Percentiles rank a stretch among this genome's conserved stretches.
phyloP scores from a whole-genome alignment of 1,140 invertebrate species.

The Bombus pyrosoma region DNA sequence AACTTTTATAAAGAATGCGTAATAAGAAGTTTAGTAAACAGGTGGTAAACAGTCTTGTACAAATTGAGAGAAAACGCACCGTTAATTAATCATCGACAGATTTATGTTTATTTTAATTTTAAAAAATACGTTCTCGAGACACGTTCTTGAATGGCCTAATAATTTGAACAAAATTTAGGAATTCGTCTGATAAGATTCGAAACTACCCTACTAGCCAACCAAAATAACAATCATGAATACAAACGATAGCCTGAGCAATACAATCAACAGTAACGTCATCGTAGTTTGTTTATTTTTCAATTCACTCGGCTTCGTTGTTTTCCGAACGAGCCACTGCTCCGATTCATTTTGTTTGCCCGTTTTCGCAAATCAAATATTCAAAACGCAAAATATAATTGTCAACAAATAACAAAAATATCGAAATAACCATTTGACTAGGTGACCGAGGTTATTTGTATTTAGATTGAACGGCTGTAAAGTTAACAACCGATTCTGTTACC shows the following conservation, averaged over 20 bases:
- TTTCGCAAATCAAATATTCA: slow-evolving; percentile 15
- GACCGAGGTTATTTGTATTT: background rate
- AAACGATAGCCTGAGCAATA: background rate
- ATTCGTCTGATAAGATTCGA: background rate
- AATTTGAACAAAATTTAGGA: background rate
- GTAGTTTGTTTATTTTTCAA: background rate
- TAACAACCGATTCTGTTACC: slow-evolving; percentile 6
- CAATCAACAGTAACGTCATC: background rate
- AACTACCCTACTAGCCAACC: background rate
- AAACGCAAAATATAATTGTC: slow-evolving; percentile 13
- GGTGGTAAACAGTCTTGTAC: no score
- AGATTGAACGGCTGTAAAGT: slow-evolving; percentile 3
- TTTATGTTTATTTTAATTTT: no score
- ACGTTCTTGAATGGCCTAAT: no score
- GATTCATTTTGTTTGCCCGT: background rate
- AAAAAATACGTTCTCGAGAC: no score
- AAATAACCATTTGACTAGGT: background rate
- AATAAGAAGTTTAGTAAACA: background rate
- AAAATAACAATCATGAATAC: background rate
- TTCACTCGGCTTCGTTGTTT: no score
- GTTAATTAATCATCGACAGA: no score
- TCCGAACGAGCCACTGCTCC: background rate
- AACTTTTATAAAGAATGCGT: background rate
- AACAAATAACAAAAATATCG: slow-evolving; percentile 8
- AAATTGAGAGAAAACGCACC: no score